A percentile compares a stretch with the other conserved stretches of the same genome.
Conservation (phyloP, 2,797 vertebrate species). For the Sternarchorhynchus goeldii region DNA sequence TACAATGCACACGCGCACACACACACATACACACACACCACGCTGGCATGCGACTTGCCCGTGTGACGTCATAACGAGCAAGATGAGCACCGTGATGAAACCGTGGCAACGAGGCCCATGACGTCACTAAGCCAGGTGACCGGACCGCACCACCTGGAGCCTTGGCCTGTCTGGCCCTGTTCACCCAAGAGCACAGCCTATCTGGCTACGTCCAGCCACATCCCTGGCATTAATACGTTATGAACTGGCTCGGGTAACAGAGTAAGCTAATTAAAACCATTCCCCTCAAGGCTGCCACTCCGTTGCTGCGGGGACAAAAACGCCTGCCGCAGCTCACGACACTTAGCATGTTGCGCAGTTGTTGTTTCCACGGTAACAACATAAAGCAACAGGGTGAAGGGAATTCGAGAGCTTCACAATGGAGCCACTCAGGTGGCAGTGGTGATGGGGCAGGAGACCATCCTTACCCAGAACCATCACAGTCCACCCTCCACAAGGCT, state of each 20-base stretch:
- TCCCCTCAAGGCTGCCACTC: conserved; percentile 34
- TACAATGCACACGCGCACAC: too few relatives aligned
- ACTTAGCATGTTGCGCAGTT: conserved; percentile 45
- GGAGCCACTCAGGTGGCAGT: conserved; percentile 4
- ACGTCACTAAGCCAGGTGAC: neutral
- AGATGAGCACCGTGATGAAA: neutral
- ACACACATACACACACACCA: too few relatives aligned
- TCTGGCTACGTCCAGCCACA: conserved; percentile 1
- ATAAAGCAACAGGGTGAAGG: conserved; percentile 67
- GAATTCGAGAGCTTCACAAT: conserved; percentile 48
- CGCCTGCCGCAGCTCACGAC: conserved; percentile 42
- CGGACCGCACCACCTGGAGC: neutral
- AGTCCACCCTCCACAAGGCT: neutral
- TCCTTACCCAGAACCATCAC: neutral
- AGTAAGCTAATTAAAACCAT: conserved; percentile 49
- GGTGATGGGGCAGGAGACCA: neutral
- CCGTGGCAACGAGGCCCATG: neutral
- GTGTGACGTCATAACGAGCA: neutral
- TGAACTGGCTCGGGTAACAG: conserved; percentile 20
- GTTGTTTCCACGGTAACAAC: conserved; percentile 78
- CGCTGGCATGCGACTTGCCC: neutral
- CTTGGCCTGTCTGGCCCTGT: neutral
- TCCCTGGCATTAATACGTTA: conserved; percentile 27
- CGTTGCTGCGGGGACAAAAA: conserved; percentile 46
- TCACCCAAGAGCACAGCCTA: neutral